Evolutionary conservation across 2,113 vertebrate genomes (phyloP).

Genomic region (Ellobius talpinus): DNA sequence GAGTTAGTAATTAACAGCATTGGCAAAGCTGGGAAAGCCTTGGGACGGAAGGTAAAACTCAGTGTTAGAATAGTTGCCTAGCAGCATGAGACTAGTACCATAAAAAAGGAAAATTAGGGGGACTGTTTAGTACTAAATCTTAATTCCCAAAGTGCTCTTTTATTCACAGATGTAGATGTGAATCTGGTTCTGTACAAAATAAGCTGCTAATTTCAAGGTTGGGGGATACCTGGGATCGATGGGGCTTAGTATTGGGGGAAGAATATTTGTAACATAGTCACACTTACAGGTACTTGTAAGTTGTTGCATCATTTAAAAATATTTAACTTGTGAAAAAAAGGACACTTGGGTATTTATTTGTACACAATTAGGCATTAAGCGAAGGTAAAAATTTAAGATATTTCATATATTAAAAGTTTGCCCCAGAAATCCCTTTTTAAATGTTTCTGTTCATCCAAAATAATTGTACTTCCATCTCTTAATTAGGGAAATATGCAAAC

Average conservation of each 20-base stretch:
- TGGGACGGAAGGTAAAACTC: background rate
- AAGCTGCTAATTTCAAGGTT: slow-evolving; percentile 28
- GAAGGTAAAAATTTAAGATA: slow-evolving; percentile 43
- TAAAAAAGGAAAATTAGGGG: background rate
- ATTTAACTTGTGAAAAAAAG: slow-evolving; percentile 49
- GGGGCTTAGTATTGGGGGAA: slow-evolving; percentile 39
- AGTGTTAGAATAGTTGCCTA: background rate
- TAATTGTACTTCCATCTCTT: slow-evolving; percentile 79
- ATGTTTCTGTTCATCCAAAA: slow-evolving; percentile 64
- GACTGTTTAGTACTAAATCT: background rate
- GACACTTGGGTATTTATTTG: slow-evolving; percentile 43
- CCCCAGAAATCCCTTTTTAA: slow-evolving; percentile 56
- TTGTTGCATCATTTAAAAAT: slow-evolving; percentile 43
- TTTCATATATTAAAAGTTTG: slow-evolving; percentile 59
- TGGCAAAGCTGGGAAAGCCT: background rate
- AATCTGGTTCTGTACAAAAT: slow-evolving; percentile 33
- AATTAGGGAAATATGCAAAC: slow-evolving; percentile 93
- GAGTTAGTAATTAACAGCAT: slow-evolving; percentile 49
- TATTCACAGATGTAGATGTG: slow-evolving; percentile 44
- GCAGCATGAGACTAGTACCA: background rate
- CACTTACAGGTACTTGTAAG: background rate
- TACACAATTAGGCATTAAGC: slow-evolving; percentile 47
- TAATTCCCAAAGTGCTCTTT: slow-evolving; percentile 28
- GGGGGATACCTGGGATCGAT: slow-evolving; percentile 30
- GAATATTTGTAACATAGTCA: slow-evolving; percentile 53